Percentiles rank a stretch among this genome's conserved stretches.
phyloP scores from a whole-genome alignment of 1,140 invertebrate genomes.

The Hesperophylax magnus region DNA sequence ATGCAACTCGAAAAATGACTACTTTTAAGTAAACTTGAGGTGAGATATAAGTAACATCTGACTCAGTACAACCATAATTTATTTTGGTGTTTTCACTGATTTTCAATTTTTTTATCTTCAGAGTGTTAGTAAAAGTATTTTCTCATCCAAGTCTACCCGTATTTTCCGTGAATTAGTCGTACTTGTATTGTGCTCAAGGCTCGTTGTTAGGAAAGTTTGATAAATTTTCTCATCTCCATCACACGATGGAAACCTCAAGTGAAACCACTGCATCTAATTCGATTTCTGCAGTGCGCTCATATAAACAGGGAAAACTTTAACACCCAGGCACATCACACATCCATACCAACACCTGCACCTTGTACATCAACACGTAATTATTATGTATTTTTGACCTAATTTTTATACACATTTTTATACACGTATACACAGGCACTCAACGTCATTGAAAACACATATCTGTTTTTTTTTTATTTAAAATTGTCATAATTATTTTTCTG shows the following conservation, averaged over 20 bases:
- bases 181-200: slow-evolving; percentile 28
- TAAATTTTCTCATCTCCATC: slow-evolving; percentile 45
- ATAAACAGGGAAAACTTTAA: not conserved
- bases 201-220: slow-evolving; percentile 42
- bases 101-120: too few relatives aligned
- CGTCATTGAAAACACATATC: too few relatives aligned
- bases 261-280: slow-evolving; percentile 55
- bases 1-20: too few relatives aligned
- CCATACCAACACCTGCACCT: not conserved
- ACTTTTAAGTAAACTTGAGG: too few relatives aligned
- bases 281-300: slow-evolving; percentile 45
- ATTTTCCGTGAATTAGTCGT: not conserved
- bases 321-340: not conserved
- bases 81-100: too few relatives aligned
- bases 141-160: too few relatives aligned
- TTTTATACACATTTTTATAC: too few relatives aligned
- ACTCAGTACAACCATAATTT: too few relatives aligned
- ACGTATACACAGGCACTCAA: not conserved
- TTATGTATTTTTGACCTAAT: not conserved
- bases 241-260: slow-evolving; percentile 45
- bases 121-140: too few relatives aligned
- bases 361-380: not conserved
- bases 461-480: too few relatives aligned
- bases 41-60: too few relatives aligned
- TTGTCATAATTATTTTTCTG: too few relatives aligned